Evolutionary conservation across 2,797 vertebrate genomes (phyloP).

Genomic region (Xenentodon cancila): DNA sequence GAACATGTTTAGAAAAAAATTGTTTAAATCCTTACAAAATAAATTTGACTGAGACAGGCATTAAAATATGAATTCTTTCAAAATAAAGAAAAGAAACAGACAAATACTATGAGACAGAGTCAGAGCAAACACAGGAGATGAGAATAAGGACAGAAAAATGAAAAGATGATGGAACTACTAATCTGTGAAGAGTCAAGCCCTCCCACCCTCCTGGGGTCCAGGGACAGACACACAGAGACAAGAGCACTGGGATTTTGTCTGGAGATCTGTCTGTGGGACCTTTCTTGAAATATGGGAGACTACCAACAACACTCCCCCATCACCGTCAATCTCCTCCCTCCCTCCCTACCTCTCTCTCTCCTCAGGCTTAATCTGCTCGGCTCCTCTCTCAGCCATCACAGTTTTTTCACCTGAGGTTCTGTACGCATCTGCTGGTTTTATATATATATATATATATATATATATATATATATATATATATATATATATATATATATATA

Average conservation of each 20-base stretch:
- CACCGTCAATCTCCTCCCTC: slow-evolving; percentile 60
- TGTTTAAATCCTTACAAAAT: slow-evolving; percentile 15
- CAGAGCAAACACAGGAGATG: slow-evolving; percentile 11
- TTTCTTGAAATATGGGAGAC: slow-evolving; percentile 80
- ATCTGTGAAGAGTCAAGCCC: slow-evolving; percentile 43
- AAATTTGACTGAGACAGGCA: slow-evolving; percentile 36
- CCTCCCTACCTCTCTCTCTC: slow-evolving; percentile 45
- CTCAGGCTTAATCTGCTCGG: slow-evolving; percentile 32
- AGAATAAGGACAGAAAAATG: slow-evolving; percentile 21
- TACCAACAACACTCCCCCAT: slow-evolving; percentile 60
- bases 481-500: too few species aligned
- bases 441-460: background rate
- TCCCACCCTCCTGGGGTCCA: slow-evolving; percentile 53
- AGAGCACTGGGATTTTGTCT: slow-evolving; percentile 67
- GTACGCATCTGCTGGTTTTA: background rate
- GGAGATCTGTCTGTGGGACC: slow-evolving; percentile 75
- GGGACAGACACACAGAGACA: slow-evolving; percentile 55
- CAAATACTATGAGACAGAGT: slow-evolving; percentile 12
- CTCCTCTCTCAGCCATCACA: slow-evolving; percentile 30
- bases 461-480: background rate
- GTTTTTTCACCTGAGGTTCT: slow-evolving; percentile 28
- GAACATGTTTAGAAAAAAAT: slow-evolving; percentile 62
- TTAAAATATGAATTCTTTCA: slow-evolving; percentile 1
- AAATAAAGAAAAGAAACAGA: background rate
- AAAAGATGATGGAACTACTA: slow-evolving; percentile 20